Evolutionary conservation across 2,113 vertebrate genomes (phyloP).

Genomic region (Rissa tridactyla): DNA sequence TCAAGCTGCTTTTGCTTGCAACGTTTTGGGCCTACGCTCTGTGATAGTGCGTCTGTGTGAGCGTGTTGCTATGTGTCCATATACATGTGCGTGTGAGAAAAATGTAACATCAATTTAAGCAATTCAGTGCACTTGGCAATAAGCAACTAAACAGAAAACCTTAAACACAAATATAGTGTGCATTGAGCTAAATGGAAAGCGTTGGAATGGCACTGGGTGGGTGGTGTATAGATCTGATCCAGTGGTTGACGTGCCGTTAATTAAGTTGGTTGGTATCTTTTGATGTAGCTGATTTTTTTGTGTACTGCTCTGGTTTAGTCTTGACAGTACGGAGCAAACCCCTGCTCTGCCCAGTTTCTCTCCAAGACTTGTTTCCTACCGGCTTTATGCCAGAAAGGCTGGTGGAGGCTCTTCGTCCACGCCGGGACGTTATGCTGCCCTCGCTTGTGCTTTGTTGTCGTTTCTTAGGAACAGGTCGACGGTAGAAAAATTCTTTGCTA

Average conservation of each 20-base stretch:
- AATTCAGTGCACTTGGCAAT: background rate
- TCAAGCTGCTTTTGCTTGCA: too few relatives aligned
- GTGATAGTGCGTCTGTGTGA: too few relatives aligned
- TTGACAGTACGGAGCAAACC: background rate
- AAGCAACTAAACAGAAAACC: background rate
- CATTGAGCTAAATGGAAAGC: background rate
- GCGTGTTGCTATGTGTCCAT: background rate
- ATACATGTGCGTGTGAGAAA: background rate
- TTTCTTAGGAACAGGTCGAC: background rate
- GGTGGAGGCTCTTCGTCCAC: background rate
- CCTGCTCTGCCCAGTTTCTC: background rate
- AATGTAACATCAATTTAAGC: background rate
- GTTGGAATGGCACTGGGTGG: background rate
- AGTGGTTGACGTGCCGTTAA: background rate
- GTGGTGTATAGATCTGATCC: background rate
- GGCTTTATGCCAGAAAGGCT: background rate
- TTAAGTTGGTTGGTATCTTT: background rate
- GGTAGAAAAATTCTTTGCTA: background rate
- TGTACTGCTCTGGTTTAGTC: background rate
- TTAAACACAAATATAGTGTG: too few relatives aligned
- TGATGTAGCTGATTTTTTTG: background rate
- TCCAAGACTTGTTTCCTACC: background rate
- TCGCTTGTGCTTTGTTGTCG: background rate
- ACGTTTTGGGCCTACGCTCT: background rate
- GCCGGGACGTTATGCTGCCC: fast-evolving